These are phyloP conservation scores for Enteromius argenteus DNA, from an alignment of 2,797 vertebrate genomes.

Conservation along the genomic window DNA sequence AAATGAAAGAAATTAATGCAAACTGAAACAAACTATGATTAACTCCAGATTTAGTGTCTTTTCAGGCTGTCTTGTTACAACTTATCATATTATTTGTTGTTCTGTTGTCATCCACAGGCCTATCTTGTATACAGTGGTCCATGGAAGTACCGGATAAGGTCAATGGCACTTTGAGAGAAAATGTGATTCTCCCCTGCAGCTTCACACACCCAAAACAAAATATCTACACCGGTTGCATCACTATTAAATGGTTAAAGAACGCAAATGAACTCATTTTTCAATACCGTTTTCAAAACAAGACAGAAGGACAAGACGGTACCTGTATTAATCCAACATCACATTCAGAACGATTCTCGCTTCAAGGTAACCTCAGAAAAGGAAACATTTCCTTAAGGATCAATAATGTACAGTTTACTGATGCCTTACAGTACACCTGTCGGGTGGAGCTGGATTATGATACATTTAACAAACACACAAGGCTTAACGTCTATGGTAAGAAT, in stretches of 20 bases:
- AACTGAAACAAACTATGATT: not conserved
- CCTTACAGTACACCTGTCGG: slow-evolving; percentile 39
- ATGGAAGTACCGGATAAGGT: slow-evolving; percentile 25
- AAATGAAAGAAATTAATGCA: not conserved
- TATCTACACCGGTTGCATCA: slow-evolving; percentile 34
- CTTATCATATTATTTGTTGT: not conserved
- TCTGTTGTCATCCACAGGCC: slow-evolving; percentile 11
- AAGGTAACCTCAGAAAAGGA: slow-evolving; percentile 30
- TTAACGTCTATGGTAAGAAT: slow-evolving; percentile 38
- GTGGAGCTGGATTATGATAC: slow-evolving; percentile 38
- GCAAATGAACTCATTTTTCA: slow-evolving; percentile 3
- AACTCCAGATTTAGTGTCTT: not conserved
- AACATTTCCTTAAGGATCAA: slow-evolving; percentile 50
- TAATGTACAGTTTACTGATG: slow-evolving; percentile 38
- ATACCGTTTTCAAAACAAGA: slow-evolving; percentile 20
- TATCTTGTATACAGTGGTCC: slow-evolving; percentile 1
- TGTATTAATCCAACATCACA: not conserved
- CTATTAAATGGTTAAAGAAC: slow-evolving; percentile 33
- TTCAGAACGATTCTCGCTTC: slow-evolving; percentile 27
- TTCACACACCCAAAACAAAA: slow-evolving; percentile 55
- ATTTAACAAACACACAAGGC: not conserved
- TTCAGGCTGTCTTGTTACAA: not conserved
- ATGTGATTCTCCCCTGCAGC: slow-evolving; percentile 43
- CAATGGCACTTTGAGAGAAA: slow-evolving; percentile 13
- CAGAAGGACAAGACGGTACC: not conserved